Conservation (phyloP, 2,113 vertebrate genomes). For the Megalops atlanticus region DNA sequence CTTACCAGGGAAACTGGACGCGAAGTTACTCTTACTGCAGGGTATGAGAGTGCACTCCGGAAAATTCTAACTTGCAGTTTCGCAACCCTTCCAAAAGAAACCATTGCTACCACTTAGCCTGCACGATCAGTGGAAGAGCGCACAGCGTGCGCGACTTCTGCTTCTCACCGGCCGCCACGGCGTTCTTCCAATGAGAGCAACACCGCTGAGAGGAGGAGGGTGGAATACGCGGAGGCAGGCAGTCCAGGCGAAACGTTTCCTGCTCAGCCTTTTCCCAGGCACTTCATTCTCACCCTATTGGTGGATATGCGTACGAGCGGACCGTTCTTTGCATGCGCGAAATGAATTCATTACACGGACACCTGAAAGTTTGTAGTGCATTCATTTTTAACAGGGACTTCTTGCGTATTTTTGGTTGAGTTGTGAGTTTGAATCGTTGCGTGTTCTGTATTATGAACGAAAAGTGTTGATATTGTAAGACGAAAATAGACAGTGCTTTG, state of each 20-base stretch:
- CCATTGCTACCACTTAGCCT: conserved; percentile 46
- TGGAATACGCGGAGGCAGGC: neutral
- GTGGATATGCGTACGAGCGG: conserved; percentile 1
- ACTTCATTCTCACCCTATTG: neutral
- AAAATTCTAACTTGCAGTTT: conserved; percentile 63
- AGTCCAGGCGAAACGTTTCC: neutral
- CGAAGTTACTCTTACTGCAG: conserved; percentile 17
- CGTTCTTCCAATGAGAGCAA: neutral
- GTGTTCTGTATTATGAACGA: neutral
- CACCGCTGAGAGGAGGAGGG: neutral
- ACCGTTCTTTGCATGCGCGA: neutral
- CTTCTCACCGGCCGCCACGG: neutral
- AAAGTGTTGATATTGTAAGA: neutral
- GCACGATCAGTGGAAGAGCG: neutral
- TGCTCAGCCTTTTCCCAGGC: neutral
- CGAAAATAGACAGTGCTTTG: no score
- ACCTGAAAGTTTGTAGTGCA: neutral
- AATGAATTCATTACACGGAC: neutral
- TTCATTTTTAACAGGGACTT: neutral
- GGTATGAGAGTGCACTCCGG: conserved; percentile 44
- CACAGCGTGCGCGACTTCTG: neutral
- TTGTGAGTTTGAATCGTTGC: neutral
- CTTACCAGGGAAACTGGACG: neutral
- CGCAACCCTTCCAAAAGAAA: conserved; percentile 51
- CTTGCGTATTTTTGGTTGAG: neutral